Percentiles rank a stretch among this genome's conserved stretches.
These are phyloP conservation scores for Pygoscelis antarcticus DNA, from an alignment of 2,113 vertebrate species.

Conservation along the genomic window DNA sequence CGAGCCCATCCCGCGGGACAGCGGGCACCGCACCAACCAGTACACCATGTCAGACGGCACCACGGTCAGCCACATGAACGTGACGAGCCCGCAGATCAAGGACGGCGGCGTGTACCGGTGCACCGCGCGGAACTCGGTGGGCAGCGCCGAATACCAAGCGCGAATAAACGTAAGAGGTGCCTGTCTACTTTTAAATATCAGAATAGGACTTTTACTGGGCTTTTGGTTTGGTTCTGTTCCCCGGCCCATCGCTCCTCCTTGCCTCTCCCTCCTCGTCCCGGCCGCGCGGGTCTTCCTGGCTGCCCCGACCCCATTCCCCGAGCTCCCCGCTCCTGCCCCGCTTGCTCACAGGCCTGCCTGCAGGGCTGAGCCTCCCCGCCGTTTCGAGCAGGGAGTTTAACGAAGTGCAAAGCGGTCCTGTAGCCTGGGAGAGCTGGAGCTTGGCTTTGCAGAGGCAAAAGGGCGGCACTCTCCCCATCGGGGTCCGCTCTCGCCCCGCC, in stretches of 20 bases:
- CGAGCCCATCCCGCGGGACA: slow-evolving; percentile 89
- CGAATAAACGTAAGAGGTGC: slow-evolving; percentile 99
- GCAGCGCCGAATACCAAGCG: slow-evolving; percentile 99
- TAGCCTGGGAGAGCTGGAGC: neutral
- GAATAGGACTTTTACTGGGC: slow-evolving; percentile 82
- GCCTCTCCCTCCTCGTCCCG: neutral
- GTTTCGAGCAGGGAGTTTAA: neutral
- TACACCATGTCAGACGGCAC: slow-evolving; percentile 95
- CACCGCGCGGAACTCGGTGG: slow-evolving; percentile 97
- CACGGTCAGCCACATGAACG: slow-evolving; percentile 93
- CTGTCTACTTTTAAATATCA: slow-evolving; percentile 99
- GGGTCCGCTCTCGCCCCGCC: neutral
- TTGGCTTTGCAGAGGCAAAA: neutral
- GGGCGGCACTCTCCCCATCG: accelerated
- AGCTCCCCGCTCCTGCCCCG: accelerated
- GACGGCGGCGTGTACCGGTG: slow-evolving; percentile 99
- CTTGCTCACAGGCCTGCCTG: accelerated
- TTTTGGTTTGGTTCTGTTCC: slow-evolving; percentile 69
- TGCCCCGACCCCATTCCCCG: accelerated
- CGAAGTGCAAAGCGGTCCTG: accelerated
- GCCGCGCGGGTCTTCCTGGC: accelerated
- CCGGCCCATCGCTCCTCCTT: neutral
- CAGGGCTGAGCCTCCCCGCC: neutral
- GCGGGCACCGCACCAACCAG: slow-evolving; percentile 90
- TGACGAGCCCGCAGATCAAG: slow-evolving; percentile 93